Evolutionary conservation across 37 sponge, comb jelly and placozoan genomes (phyloP).

Genomic region (Crambe crambe): DNA sequence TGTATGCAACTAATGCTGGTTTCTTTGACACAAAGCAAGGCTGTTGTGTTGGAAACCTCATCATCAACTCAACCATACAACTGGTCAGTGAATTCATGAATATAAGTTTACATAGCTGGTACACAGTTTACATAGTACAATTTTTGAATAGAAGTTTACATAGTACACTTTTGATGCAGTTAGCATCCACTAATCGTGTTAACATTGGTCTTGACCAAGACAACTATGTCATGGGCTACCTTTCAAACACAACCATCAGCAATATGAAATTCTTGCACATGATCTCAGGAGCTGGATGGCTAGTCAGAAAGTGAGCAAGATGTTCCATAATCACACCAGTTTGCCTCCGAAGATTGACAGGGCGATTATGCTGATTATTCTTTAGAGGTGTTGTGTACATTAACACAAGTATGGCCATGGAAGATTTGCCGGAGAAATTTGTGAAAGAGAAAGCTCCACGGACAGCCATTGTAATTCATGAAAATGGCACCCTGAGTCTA

Average conservation of each 20-base stretch:
- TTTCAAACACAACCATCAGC: conserved; percentile 43
- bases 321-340: neutral
- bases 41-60: conserved; percentile 80
- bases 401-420: conserved; percentile 42
- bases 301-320: conserved; percentile 55
- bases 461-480: conserved; percentile 45
- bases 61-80: conserved; percentile 34
- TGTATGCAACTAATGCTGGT: conserved; percentile 86
- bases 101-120: too few relatives aligned
- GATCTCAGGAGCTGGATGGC: conserved; percentile 75
- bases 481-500: conserved; percentile 52
- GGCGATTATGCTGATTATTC: neutral
- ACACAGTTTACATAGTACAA: neutral
- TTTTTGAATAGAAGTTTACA: too few relatives aligned
- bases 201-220: conserved; percentile 51
- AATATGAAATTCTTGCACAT: conserved; percentile 23
- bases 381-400: conserved; percentile 56
- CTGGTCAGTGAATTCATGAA: conserved; percentile 37
- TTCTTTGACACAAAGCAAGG: conserved; percentile 63
- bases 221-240: conserved; percentile 59
- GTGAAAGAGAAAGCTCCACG: conserved; percentile 71
- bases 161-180: conserved; percentile 14
- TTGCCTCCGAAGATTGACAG: neutral
- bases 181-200: conserved; percentile 24
- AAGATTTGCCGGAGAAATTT: conserved; percentile 48